These are phyloP conservation scores for Thecocarcelia acutangulata DNA, from an alignment of 2,888 invertebrate genomes.

Conservation along the genomic window DNA sequence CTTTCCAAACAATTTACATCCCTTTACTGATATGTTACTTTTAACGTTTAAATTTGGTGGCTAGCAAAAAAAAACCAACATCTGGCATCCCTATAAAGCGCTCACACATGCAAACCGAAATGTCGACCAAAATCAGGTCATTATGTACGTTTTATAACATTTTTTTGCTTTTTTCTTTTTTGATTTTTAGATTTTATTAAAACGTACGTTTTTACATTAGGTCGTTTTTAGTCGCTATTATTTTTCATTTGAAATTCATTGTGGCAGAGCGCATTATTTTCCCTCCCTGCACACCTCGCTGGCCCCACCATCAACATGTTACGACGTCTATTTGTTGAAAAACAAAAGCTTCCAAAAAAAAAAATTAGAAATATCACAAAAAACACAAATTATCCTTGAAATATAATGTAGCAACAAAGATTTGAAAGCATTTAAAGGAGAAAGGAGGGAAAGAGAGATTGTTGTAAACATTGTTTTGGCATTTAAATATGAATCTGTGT, in stretches of 20 bases:
- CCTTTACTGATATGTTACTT: too few species aligned
- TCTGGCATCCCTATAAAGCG: conserved; percentile 14
- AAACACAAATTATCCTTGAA: conserved; percentile 59
- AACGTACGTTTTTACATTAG: conserved; percentile 29
- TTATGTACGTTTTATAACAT: conserved; percentile 55
- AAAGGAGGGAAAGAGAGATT: neutral
- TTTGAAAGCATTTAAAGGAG: neutral
- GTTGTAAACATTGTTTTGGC: conserved; percentile 47
- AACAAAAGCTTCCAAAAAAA: conserved; percentile 5
- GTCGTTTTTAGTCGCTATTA: conserved; percentile 35
- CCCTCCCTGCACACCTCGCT: neutral
- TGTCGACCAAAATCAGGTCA: conserved; percentile 62
- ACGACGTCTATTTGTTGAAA: conserved; percentile 2
- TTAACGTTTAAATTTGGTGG: too few species aligned
- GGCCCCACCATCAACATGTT: neutral
- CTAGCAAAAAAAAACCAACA: neutral
- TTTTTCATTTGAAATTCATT: conserved; percentile 41
- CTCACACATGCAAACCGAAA: conserved; percentile 23
- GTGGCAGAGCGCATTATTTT: neutral
- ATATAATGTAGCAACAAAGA: conserved; percentile 26
- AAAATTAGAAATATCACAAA: neutral
- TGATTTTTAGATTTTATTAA: conserved; percentile 19
- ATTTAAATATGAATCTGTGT: conserved; percentile 64
- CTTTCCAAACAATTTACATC: too few species aligned
- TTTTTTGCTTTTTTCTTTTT: conserved; percentile 23